A percentile compares a stretch with the other conserved stretches of the same genome.
Evolutionary conservation across 1,140 invertebrate species (phyloP).

Genomic region (Trichonephila clavipes): DNA sequence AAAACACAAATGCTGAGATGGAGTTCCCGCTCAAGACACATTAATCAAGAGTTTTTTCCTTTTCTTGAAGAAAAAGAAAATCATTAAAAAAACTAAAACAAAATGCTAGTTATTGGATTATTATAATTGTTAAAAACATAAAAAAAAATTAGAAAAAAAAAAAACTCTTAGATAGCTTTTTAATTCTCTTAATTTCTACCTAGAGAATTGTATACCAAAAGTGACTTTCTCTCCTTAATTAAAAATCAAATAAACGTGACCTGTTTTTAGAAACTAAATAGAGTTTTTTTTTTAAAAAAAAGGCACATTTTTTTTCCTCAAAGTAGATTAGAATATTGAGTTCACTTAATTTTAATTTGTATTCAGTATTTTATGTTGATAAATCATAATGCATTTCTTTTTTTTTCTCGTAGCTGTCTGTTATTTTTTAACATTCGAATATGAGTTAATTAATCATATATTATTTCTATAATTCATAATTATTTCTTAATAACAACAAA

Average conservation of each 20-base stretch:
- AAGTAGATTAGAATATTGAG: not conserved
- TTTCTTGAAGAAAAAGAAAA: not conserved
- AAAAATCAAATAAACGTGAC: not conserved
- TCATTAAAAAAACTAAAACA: not conserved
- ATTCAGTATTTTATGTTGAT: not conserved
- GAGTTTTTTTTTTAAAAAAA: not conserved
- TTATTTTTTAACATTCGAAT: too few species aligned
- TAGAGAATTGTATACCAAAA: not conserved
- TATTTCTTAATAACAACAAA: too few species aligned
- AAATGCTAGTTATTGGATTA: not conserved
- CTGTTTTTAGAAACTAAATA: not conserved
- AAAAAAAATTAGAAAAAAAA: not conserved
- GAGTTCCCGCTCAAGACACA: not conserved
- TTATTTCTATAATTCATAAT: too few species aligned
- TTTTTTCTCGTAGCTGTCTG: too few species aligned
- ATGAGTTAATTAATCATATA: too few species aligned
- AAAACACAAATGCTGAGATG: not conserved
- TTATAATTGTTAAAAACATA: not conserved
- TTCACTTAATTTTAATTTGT: conserved; percentile 9
- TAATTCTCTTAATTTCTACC: not conserved
- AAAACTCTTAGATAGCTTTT: not conserved
- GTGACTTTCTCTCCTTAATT: not conserved
- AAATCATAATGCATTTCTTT: too few species aligned
- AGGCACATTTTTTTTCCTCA: not conserved
- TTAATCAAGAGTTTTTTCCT: not conserved